phyloP scores from a whole-genome alignment of 2,797 vertebrate species.

The Sebastes cheni region DNA sequence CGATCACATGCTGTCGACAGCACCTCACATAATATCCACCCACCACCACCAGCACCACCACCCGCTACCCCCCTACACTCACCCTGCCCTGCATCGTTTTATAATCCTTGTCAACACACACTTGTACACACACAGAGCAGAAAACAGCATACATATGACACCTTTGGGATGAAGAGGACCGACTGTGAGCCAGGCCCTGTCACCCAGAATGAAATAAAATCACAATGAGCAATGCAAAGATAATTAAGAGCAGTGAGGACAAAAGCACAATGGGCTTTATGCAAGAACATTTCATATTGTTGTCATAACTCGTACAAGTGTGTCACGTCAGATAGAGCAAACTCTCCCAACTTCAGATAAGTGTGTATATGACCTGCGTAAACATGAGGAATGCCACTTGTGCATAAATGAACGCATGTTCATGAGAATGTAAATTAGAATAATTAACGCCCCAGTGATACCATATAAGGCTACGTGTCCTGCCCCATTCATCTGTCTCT shows the following conservation, averaged over 20 bases:
- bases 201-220: background rate
- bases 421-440: no score
- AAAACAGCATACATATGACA: background rate
- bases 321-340: no score
- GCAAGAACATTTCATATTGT: no score
- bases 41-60: background rate
- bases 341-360: no score
- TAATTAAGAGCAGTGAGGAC: background rate
- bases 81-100: conserved; percentile 16
- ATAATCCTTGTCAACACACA: conserved; percentile 44
- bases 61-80: background rate
- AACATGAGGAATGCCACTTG: no score
- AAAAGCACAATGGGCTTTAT: background rate
- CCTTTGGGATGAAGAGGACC: background rate
- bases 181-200: background rate
- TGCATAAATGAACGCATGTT: no score
- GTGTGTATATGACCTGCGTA: no score
- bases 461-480: no score
- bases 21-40: conserved; percentile 42
- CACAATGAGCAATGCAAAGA: background rate
- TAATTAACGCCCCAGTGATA: no score
- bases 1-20: conserved; percentile 61
- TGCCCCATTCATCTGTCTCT: no score
- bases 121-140: conserved; percentile 2
- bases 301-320: no score